A percentile compares a stretch with the other conserved stretches of the same genome.
phyloP scores from a whole-genome alignment of 1,140 invertebrate genomes.

The Campoletis sonorensis region DNA sequence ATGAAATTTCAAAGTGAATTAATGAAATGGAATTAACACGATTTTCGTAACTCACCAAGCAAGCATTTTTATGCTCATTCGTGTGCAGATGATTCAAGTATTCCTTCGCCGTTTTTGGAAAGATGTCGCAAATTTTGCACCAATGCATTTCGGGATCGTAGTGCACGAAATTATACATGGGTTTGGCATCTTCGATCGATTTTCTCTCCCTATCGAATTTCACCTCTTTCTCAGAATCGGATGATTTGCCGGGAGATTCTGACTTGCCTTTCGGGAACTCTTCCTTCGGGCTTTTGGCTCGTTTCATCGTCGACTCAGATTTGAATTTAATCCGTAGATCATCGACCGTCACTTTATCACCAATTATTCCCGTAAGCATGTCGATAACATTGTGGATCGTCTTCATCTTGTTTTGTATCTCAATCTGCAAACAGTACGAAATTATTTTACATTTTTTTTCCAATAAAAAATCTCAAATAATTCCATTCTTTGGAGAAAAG shows the following conservation, averaged over 20 bases:
- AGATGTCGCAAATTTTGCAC: constrained; percentile 90
- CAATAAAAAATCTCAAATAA: background rate
- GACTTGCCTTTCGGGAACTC: constrained; percentile 70
- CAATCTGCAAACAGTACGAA: constrained; percentile 78
- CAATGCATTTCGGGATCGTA: constrained; percentile 93
- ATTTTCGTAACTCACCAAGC: constrained; percentile 73
- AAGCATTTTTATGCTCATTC: constrained; percentile 83
- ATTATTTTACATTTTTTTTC: background rate
- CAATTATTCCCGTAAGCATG: constrained; percentile 88
- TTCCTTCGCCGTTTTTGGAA: constrained; percentile 90
- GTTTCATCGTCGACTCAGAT: constrained; percentile 62
- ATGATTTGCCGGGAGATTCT: constrained; percentile 66
- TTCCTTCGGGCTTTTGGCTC: constrained; percentile 70
- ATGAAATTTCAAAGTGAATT: background rate
- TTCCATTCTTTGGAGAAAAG: too few relatives aligned
- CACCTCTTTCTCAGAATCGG: constrained; percentile 72
- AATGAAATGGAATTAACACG: constrained; percentile 28
- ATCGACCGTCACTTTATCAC: constrained; percentile 79
- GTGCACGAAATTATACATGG: constrained; percentile 86
- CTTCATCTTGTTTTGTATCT: constrained; percentile 89
- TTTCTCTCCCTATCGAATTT: constrained; percentile 69
- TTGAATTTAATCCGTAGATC: constrained; percentile 72
- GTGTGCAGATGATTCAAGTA: constrained; percentile 90
- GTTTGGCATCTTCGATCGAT: constrained; percentile 65
- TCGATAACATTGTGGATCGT: constrained; percentile 90